These are phyloP conservation scores for Chrysolina oricalcia DNA, from an alignment of 2,888 invertebrate genomes.

Conservation along the genomic window DNA sequence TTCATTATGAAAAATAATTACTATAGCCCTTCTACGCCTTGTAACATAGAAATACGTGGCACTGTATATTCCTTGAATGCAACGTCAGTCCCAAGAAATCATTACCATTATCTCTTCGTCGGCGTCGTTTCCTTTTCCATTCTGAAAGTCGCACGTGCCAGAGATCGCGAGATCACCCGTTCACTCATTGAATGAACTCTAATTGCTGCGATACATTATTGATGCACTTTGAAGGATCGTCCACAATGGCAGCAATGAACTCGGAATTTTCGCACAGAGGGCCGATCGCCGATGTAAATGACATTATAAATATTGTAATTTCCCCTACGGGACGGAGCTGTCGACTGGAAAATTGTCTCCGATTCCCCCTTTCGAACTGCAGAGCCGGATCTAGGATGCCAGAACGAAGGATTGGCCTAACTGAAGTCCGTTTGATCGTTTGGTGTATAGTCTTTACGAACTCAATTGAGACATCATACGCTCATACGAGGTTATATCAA, in stretches of 20 bases:
- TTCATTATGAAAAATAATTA: no score
- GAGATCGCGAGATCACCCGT: slow-evolving; percentile 57
- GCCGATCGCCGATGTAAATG: slow-evolving; percentile 67
- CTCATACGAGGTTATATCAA: no score
- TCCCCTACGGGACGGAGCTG: slow-evolving; percentile 60
- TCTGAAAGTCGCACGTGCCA: slow-evolving; percentile 53
- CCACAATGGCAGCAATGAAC: slow-evolving; percentile 64
- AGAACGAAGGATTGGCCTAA: no score
- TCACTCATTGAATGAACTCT: slow-evolving; percentile 62
- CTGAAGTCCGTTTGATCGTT: no score
- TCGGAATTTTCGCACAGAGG: slow-evolving; percentile 62
- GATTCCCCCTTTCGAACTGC: slow-evolving; percentile 38
- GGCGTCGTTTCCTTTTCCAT: slow-evolving; percentile 10
- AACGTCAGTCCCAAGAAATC: no score
- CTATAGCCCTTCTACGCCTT: no score
- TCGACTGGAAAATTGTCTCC: slow-evolving; percentile 65
- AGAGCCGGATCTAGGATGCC: slow-evolving; percentile 3
- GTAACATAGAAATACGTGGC: no score
- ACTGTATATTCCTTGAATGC: no score
- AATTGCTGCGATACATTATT: slow-evolving; percentile 69
- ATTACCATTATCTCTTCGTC: slow-evolving; percentile 11
- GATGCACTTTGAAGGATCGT: slow-evolving; percentile 59
- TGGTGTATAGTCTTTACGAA: no score
- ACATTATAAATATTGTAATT: slow-evolving; percentile 71
- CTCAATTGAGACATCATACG: no score